Evolutionary conservation across 2,797 vertebrate species (phyloP), one percentile per base, ranked within the genome.

Genomic region (Argentina silus): DNA sequence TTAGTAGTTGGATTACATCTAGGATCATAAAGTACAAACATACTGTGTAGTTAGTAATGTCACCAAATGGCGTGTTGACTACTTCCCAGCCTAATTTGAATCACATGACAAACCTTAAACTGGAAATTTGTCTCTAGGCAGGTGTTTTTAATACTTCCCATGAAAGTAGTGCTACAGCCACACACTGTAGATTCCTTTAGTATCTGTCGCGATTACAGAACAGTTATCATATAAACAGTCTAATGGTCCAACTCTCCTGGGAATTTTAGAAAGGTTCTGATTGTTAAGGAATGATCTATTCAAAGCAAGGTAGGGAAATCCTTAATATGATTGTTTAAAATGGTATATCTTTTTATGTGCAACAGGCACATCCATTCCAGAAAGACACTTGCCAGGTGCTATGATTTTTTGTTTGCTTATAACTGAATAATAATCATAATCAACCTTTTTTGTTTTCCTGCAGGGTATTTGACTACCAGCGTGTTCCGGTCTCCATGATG

Each of bases 391-490:
- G 27, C 27, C 27, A 36, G 27, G 27, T 36, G 27, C 27, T 36
- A 36, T 36, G 50, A 36, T 55, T 62, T 67, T 75, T 42, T 23
- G 59, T 21, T 42, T 53, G 42, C 11, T 14, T 3, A n/a, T 51
- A 15, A 51, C 0, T 14, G 27, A 36, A 36, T 36, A 36, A 36
- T 36, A 36, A 36, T 57, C 55, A 17, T 59, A 8, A 19, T 59
- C 3, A 21, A 59, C n/a, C 17, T 11, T 51, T 42, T 77, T 19
- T 69, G 23, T 79, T 78, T 72, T 50, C 59, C 68, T 57, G 10
- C 85, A 92, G 91, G 75, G 85, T 82, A 61, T 89, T 84, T 44
- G 89, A 91, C 79, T 87, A 89, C 79, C 90, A 92, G 81, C 87
- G 85, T 3, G 89, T 87, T 66, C 90, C 89, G 0, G 84, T 83